Conservation (phyloP, 2,113 vertebrate genomes). For the Procapra przewalskii region DNA sequence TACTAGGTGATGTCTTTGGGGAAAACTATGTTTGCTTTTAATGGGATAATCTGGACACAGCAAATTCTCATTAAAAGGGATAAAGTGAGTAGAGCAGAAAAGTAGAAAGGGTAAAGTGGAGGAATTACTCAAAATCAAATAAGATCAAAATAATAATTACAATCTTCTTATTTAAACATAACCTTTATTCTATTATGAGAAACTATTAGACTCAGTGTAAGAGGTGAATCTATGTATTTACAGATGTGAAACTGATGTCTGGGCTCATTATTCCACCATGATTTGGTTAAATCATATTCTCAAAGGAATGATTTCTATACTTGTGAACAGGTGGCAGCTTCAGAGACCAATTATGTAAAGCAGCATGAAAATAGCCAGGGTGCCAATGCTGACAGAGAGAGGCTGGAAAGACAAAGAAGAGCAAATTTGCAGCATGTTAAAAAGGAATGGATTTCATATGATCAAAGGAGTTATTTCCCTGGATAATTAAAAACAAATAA, state of each 20-base stretch:
- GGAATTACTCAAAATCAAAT: slow-evolving; percentile 24
- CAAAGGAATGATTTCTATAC: background rate
- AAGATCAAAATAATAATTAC: background rate
- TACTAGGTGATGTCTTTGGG: background rate
- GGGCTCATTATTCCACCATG: background rate
- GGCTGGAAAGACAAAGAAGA: background rate
- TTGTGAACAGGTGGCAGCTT: slow-evolving; percentile 61
- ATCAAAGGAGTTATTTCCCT: background rate
- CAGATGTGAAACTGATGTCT: slow-evolving; percentile 38
- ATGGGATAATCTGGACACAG: background rate
- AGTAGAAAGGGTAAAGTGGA: background rate
- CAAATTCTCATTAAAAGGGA: background rate
- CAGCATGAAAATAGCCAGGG: slow-evolving; percentile 35
- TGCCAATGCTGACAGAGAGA: background rate
- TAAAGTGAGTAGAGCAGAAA: background rate
- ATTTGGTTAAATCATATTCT: slow-evolving; percentile 14
- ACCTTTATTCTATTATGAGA: background rate
- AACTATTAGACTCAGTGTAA: background rate
- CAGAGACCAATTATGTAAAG: slow-evolving; percentile 61
- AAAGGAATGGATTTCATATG: background rate
- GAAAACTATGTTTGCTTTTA: background rate
- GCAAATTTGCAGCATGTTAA: background rate
- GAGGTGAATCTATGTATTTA: background rate
- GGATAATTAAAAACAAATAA: background rate
- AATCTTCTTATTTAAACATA: slow-evolving; percentile 18